Conservation (phyloP, 2,113 vertebrate species). For the Chionodraco myersi region DNA sequence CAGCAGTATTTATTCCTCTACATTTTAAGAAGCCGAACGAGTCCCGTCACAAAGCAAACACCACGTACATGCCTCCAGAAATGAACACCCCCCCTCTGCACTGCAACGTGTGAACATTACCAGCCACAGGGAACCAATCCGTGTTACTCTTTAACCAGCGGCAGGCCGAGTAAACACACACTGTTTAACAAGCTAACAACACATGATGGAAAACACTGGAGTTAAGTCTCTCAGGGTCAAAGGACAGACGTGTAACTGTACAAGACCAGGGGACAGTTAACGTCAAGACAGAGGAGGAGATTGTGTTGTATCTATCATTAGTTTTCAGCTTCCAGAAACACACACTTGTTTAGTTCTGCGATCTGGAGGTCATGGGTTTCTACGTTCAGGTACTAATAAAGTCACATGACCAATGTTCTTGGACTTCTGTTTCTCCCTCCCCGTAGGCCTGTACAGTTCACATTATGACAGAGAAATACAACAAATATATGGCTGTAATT, state of each 20-base stretch:
- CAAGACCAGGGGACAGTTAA: too few species aligned
- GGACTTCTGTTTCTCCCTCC: neutral
- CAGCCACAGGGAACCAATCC: neutral
- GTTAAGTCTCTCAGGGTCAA: neutral
- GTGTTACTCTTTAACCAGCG: constrained; percentile 46
- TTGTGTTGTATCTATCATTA: neutral
- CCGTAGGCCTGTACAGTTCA: neutral
- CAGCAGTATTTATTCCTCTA: neutral
- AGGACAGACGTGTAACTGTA: neutral
- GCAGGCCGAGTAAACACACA: constrained; percentile 41
- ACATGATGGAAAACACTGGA: neutral
- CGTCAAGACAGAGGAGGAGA: too few species aligned
- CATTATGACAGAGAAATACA: neutral
- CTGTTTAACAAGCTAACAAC: constrained; percentile 10
- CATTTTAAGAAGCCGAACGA: neutral
- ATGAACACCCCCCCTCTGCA: neutral
- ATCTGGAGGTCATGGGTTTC: neutral
- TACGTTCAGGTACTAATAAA: neutral
- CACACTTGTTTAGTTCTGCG: neutral
- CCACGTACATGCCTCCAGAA: neutral
- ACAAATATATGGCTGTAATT: neutral
- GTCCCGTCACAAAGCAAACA: neutral
- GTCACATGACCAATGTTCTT: neutral
- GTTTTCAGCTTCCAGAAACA: neutral
- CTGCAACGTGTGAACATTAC: neutral